These are phyloP conservation scores for Microtus pennsylvanicus DNA, from an alignment of 2,113 vertebrate genomes.

Conservation along the genomic window DNA sequence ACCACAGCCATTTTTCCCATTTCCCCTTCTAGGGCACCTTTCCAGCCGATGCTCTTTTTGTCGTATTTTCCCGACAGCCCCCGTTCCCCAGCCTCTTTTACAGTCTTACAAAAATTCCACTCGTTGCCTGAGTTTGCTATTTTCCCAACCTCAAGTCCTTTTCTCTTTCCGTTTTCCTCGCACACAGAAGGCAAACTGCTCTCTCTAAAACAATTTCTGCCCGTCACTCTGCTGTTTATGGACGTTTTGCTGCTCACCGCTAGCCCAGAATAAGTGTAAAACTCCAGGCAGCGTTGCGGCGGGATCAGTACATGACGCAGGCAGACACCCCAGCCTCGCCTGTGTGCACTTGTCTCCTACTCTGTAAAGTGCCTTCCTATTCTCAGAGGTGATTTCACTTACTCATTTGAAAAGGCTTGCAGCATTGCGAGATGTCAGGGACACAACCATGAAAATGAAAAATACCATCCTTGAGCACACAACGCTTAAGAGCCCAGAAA, in stretches of 20 bases:
- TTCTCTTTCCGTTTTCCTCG: background rate
- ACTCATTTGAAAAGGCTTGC: background rate
- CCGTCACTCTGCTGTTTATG: background rate
- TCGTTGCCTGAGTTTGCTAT: background rate
- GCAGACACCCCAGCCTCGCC: background rate
- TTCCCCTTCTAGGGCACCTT: background rate
- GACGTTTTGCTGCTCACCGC: conserved; percentile 13
- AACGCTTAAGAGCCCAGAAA: background rate
- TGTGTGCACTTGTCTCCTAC: background rate
- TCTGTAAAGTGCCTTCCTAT: background rate
- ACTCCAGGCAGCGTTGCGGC: background rate
- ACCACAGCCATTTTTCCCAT: conserved; percentile 29
- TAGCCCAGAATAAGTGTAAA: conserved; percentile 43
- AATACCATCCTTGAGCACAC: background rate
- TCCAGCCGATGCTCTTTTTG: background rate
- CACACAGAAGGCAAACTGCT: background rate
- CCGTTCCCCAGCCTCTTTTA: background rate
- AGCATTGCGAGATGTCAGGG: background rate
- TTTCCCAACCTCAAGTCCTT: background rate
- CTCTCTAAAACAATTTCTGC: conserved; percentile 27
- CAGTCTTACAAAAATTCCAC: background rate
- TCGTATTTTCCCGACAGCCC: background rate
- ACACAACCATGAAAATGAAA: background rate
- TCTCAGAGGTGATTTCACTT: conserved; percentile 23
- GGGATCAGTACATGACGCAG: background rate